Evolutionary conservation across 2,888 invertebrate genomes (phyloP).

Genomic region (Thysanoteuthis rhombus): DNA sequence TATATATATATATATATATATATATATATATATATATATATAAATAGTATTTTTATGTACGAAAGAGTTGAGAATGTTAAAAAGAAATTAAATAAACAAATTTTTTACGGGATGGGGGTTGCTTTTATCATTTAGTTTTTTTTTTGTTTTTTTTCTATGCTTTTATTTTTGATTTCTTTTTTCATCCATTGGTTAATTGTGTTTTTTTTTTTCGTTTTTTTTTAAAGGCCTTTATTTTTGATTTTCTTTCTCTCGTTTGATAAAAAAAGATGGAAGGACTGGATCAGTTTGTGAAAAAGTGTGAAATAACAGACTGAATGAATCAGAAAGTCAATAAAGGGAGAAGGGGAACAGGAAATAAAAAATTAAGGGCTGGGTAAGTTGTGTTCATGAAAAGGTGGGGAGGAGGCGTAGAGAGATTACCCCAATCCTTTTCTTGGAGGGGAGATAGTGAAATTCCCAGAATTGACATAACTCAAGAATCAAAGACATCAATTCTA

Average conservation of each 20-base stretch:
- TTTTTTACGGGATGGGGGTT: no score
- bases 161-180: background rate
- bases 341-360: background rate
- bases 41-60: background rate
- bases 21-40: background rate
- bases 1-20: background rate
- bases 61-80: background rate
- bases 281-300: background rate
- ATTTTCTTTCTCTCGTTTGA: no score
- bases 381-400: background rate
- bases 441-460: background rate
- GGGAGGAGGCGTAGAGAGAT: background rate
- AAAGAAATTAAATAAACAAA: background rate
- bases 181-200: background rate
- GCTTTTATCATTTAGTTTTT: background rate
- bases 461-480: slow-evolving; percentile 12
- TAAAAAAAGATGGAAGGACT: background rate
- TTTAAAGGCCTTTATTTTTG: no score
- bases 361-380: background rate
- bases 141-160: background rate
- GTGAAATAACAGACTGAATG: background rate
- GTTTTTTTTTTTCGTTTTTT: background rate
- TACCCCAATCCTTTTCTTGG: background rate
- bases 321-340: background rate
- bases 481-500: background rate